phyloP scores from a whole-genome alignment of 1,140 invertebrate species.

The Bacillus rossius region DNA sequence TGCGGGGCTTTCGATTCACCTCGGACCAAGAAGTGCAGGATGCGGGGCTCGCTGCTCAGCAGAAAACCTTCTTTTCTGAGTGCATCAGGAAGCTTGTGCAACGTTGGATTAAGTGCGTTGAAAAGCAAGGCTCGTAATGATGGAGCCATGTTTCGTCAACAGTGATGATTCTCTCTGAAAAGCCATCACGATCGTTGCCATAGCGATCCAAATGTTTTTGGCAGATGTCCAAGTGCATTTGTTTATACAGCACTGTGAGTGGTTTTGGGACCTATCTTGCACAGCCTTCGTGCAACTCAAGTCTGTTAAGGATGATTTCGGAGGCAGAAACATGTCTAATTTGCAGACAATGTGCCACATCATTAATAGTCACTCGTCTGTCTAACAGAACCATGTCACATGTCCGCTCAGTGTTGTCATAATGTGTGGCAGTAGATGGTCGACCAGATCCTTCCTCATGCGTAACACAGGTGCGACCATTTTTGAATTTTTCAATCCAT shows the following conservation, averaged over 20 bases:
- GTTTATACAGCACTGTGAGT: too few relatives aligned
- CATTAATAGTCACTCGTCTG: constrained; percentile 1
- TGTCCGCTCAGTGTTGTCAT: background rate
- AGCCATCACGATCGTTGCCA: too few relatives aligned
- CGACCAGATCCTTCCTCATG: background rate
- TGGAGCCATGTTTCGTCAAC: too few relatives aligned
- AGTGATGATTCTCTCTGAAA: too few relatives aligned
- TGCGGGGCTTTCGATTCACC: background rate
- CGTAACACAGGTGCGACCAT: background rate
- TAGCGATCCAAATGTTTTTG: too few relatives aligned
- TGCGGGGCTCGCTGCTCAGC: too few relatives aligned
- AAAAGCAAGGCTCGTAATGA: too few relatives aligned
- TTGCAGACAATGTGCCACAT: constrained; percentile 4
- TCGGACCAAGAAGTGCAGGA: background rate
- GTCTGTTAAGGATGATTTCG: background rate
- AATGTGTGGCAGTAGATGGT: background rate
- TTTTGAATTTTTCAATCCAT: constrained; percentile 1
- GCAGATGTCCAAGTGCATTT: too few relatives aligned
- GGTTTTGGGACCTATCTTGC: background rate
- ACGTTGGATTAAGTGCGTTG: too few relatives aligned
- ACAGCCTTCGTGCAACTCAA: background rate
- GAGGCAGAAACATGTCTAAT: constrained; percentile 1
- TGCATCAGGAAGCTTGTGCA: too few relatives aligned
- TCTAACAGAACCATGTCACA: background rate
- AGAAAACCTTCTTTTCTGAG: too few relatives aligned